Conservation (phyloP, 2,888 invertebrate species). For the Synergus japonicus region DNA sequence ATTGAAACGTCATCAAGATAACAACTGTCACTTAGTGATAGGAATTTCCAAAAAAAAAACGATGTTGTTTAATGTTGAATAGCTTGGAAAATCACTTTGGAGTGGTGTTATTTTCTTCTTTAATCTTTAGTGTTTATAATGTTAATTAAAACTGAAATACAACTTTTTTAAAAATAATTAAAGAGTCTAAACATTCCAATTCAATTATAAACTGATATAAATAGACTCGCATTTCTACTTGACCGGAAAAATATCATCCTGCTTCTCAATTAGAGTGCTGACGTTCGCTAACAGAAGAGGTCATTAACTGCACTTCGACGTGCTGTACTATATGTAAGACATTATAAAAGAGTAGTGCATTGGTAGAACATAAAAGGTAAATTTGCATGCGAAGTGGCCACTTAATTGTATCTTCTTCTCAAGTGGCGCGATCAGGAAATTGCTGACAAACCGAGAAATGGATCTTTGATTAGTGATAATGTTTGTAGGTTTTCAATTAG, state of each 20-base stretch:
- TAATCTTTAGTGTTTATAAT: too few species aligned
- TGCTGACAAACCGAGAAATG: constrained; percentile 32
- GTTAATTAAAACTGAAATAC: too few species aligned
- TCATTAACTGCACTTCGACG: constrained; percentile 63
- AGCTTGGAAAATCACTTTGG: too few species aligned
- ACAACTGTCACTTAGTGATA: too few species aligned
- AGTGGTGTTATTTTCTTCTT: too few species aligned
- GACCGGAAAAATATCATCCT: constrained; percentile 45
- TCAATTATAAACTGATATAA: constrained; percentile 12
- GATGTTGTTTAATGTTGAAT: too few species aligned
- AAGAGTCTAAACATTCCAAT: neutral
- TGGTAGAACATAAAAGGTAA: constrained; percentile 29
- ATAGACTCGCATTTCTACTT: neutral
- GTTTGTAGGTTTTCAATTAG: constrained; percentile 2
- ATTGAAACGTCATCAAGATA: too few species aligned
- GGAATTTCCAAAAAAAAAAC: too few species aligned
- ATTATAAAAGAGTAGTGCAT: constrained; percentile 20
- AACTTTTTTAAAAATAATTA: too few species aligned
- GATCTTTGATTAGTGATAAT: neutral
- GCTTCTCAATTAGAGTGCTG: constrained; percentile 66
- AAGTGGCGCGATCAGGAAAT: constrained; percentile 19
- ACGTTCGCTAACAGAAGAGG: constrained; percentile 65
- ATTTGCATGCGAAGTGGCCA: constrained; percentile 29
- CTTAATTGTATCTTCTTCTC: neutral
- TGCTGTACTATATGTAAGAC: constrained; percentile 30